Evolutionary conservation across 2,888 invertebrate species (phyloP).

Genomic region (Harmothoe impar): DNA sequence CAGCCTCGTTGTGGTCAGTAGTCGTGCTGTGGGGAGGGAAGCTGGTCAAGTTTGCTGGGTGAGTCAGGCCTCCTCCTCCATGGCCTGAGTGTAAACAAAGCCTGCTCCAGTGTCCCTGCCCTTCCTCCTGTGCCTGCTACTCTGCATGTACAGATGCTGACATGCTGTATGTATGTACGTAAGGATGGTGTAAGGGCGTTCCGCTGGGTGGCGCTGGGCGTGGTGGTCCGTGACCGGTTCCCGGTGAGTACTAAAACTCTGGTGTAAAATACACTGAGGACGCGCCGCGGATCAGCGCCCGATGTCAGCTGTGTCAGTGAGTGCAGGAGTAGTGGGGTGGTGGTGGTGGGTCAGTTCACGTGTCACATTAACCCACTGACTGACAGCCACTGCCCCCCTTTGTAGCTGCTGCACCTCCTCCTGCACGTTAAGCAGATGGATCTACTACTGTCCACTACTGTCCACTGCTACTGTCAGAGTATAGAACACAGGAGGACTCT

Average conservation of each 20-base stretch:
- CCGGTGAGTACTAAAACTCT: not conserved
- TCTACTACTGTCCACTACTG: not conserved
- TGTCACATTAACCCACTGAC: constrained; percentile 55
- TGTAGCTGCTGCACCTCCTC: no score
- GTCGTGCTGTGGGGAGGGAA: no score
- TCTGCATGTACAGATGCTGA: no score
- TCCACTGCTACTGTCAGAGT: not conserved
- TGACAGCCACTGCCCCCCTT: not conserved
- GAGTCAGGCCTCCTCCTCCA: no score
- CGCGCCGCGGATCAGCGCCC: not conserved
- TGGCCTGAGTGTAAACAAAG: no score
- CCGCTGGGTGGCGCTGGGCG: not conserved
- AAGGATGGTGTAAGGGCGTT: not conserved
- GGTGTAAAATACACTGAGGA: not conserved
- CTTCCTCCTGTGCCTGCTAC: no score
- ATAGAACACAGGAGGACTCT: no score
- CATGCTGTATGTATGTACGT: no score
- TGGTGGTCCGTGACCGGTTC: constrained; percentile 31
- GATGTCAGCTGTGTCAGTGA: not conserved
- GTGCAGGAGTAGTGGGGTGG: not conserved
- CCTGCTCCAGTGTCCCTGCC: no score
- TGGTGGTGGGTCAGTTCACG: constrained; percentile 28
- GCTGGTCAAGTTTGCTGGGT: no score
- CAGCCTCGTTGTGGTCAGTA: no score
- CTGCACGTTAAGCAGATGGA: not conserved